Percentiles rank a stretch among this genome's conserved stretches.
Conservation (phyloP, 2,113 vertebrate genomes). For the Oncorhynchus mykiss region DNA sequence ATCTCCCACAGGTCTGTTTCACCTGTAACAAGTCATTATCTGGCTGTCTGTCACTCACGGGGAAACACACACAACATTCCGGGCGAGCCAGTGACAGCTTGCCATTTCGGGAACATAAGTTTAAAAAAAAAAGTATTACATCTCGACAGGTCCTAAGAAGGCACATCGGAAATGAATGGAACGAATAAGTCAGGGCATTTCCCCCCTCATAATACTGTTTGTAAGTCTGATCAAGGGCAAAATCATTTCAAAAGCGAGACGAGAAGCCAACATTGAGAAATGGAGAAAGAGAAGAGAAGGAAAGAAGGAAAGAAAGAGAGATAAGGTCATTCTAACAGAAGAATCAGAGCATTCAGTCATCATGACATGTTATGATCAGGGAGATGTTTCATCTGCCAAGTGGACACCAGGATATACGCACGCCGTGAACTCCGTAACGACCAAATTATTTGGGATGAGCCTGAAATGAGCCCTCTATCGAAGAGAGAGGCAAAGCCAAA, state of each 20-base stretch:
- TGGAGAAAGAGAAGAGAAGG: background rate
- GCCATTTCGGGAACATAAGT: conserved; percentile 51
- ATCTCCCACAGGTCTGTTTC: conserved; percentile 61
- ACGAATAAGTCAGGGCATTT: conserved; percentile 21
- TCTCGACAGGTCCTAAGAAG: conserved; percentile 41
- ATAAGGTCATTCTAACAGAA: background rate
- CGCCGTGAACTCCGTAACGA: too few species aligned
- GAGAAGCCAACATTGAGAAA: background rate
- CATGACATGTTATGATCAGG: too few species aligned
- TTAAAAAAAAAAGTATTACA: conserved; percentile 29
- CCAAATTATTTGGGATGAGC: too few species aligned
- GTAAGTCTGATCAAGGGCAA: conserved; percentile 9
- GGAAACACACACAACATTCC: conserved; percentile 48
- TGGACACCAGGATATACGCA: too few species aligned
- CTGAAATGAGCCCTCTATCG: too few species aligned
- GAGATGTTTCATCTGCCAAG: too few species aligned
- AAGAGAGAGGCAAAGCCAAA: too few species aligned
- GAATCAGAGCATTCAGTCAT: too few species aligned
- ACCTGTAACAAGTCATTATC: conserved; percentile 81
- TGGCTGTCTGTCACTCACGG: conserved; percentile 71
- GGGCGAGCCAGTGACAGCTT: conserved; percentile 44
- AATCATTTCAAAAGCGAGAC: conserved; percentile 1
- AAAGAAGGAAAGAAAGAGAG: background rate
- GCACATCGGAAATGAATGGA: conserved; percentile 17
- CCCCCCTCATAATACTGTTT: background rate